Percentiles rank a stretch among this genome's conserved stretches.
These are phyloP conservation scores for Junco hyemalis DNA, from an alignment of 2,113 vertebrate genomes.

Conservation along the genomic window DNA sequence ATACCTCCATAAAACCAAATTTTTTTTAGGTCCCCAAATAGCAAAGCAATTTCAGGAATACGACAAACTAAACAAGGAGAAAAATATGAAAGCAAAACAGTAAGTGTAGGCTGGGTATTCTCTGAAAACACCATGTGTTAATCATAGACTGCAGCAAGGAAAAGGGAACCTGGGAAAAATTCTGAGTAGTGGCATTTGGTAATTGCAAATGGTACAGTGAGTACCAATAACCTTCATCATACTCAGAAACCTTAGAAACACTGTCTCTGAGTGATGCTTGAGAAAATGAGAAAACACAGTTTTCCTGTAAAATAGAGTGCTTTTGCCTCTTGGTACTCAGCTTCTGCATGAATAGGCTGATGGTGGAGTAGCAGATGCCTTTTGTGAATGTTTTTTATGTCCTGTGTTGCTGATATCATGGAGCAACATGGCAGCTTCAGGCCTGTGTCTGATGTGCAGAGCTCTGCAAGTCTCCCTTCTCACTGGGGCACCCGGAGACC, in stretches of 20 bases:
- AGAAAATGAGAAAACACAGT: neutral
- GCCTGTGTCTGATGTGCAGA: neutral
- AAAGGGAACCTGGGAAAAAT: neutral
- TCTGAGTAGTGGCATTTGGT: slow-evolving; percentile 28
- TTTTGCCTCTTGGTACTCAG: neutral
- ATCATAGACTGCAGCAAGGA: slow-evolving; percentile 22
- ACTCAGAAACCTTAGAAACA: slow-evolving; percentile 19
- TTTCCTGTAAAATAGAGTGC: neutral
- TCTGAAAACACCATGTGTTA: slow-evolving; percentile 39
- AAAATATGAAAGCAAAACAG: slow-evolving; percentile 29
- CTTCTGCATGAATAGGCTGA: neutral
- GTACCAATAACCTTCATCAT: neutral
- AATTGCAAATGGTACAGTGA: neutral
- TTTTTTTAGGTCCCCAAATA: slow-evolving; percentile 44
- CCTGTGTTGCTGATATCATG: neutral
- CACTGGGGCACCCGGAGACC: neutral
- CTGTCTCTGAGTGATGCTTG: neutral
- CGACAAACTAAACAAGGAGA: slow-evolving; percentile 25
- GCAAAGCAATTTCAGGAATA: slow-evolving; percentile 54
- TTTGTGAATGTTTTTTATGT: neutral
- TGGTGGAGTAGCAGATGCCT: neutral
- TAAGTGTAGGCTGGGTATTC: slow-evolving; percentile 16
- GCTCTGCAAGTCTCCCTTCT: neutral
- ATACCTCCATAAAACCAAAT: neutral
- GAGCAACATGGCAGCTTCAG: neutral